These are phyloP conservation scores for Dolichallabes microphthalmus DNA, from an alignment of 2,113 vertebrate species.

Conservation along the genomic window DNA sequence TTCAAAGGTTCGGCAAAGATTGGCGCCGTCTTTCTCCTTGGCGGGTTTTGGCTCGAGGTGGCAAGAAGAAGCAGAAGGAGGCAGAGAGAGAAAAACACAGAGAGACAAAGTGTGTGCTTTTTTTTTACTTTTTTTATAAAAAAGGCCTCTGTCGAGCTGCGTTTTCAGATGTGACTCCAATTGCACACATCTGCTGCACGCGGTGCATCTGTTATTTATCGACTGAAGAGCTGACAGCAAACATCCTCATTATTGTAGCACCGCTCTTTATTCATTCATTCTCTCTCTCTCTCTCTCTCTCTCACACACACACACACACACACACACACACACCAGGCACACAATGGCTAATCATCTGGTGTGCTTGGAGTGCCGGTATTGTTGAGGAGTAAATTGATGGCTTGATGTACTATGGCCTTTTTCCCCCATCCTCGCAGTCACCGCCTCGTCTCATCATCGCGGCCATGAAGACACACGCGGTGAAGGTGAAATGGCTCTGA, in stretches of 20 bases:
- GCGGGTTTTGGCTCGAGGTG: constrained; percentile 34
- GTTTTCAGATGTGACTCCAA: constrained; percentile 79
- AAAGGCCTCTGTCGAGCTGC: constrained; percentile 39
- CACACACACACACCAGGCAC: constrained; percentile 5
- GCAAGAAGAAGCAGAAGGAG: constrained; percentile 34
- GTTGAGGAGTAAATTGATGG: constrained; percentile 43
- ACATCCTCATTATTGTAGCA: constrained; percentile 73
- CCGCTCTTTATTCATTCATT: constrained; percentile 63
- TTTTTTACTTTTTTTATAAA: background rate
- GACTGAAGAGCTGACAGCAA: constrained; percentile 75
- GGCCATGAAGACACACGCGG: background rate
- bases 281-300: constrained; percentile 50
- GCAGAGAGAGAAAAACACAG: constrained; percentile 48
- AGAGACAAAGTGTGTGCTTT: constrained; percentile 21
- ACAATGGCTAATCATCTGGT: constrained; percentile 46
- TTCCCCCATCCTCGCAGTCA: background rate
- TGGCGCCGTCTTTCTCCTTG: constrained; percentile 52
- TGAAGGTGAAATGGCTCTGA: constrained; percentile 18
- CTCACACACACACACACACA: background rate
- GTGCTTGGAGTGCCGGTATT: constrained; percentile 29
- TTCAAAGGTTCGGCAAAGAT: constrained; percentile 75
- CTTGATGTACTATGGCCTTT: constrained; percentile 34
- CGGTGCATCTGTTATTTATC: constrained; percentile 71
- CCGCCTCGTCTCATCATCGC: background rate
- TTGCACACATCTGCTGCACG: constrained; percentile 74